A percentile compares a stretch with the other conserved stretches of the same genome.
These are phyloP conservation scores for Zygogramma bicolorata DNA, from an alignment of 2,888 invertebrate genomes.

Conservation along the genomic window DNA sequence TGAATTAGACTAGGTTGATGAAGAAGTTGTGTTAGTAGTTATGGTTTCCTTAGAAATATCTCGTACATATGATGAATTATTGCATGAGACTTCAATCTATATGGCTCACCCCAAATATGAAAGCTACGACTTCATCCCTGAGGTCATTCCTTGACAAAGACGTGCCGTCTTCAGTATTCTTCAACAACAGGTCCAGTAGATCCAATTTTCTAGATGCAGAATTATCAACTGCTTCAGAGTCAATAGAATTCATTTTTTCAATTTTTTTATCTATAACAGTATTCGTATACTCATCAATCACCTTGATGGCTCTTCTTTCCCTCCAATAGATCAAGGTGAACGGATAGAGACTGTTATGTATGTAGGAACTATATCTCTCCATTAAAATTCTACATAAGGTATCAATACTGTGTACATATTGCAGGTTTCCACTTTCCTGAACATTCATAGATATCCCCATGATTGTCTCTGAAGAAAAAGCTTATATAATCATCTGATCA, in stretches of 20 bases:
- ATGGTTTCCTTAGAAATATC: too few species aligned
- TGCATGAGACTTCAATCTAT: neutral
- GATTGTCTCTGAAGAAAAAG: constrained; percentile 79
- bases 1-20: too few species aligned
- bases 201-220: constrained; percentile 74
- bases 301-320: constrained; percentile 50
- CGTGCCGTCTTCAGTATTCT: constrained; percentile 72
- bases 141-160: constrained; percentile 73
- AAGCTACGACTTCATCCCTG: constrained; percentile 78
- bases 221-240: constrained; percentile 33
- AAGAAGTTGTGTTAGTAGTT: too few species aligned
- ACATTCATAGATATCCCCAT: constrained; percentile 84
- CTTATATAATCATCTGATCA: neutral
- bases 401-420: constrained; percentile 80
- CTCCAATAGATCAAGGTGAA: constrained; percentile 72
- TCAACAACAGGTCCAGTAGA: constrained; percentile 75
- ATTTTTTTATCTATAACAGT: constrained; percentile 34
- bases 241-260: constrained; percentile 57
- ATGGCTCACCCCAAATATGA: constrained; percentile 78
- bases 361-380: constrained; percentile 60
- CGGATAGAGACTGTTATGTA: constrained; percentile 68
- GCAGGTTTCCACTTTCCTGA: constrained; percentile 75
- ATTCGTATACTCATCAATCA: constrained; percentile 22
- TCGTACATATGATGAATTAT: too few species aligned
- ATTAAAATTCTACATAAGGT: constrained; percentile 60